These are phyloP conservation scores for Sitobion miscanthi DNA, from an alignment of 1,140 invertebrate genomes.

Conservation along the genomic window DNA sequence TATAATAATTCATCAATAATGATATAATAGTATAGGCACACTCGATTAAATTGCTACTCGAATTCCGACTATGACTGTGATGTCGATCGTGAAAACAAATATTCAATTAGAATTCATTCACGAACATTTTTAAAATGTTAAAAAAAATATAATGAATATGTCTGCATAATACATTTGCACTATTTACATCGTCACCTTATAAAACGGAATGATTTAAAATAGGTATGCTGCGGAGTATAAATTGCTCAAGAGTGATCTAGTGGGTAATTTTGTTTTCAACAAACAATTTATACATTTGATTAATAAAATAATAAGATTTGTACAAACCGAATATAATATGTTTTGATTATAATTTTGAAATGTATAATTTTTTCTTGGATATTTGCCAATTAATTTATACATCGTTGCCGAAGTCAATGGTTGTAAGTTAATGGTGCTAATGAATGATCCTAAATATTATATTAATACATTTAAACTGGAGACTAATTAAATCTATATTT, in stretches of 20 bases:
- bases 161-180: not conserved
- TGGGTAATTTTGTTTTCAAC: not conserved
- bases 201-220: not conserved
- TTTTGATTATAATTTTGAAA: slow-evolving; percentile 23
- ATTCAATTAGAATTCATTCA: not conserved
- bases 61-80: not conserved
- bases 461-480: slow-evolving; percentile 27
- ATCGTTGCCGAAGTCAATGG: not conserved
- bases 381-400: slow-evolving; percentile 25
- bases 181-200: not conserved
- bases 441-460: slow-evolving; percentile 26
- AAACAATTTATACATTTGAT: slow-evolving; percentile 2
- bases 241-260: not conserved
- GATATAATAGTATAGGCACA: not conserved
- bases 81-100: not conserved
- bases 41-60: not conserved
- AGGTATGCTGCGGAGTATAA: too few species aligned
- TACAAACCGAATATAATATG: not conserved
- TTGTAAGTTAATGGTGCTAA: slow-evolving; percentile 36
- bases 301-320: slow-evolving; percentile 1
- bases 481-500: slow-evolving; percentile 17
- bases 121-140: not conserved
- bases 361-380: slow-evolving; percentile 6
- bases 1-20: not conserved
- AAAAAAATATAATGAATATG: not conserved